Percentiles rank a stretch among this genome's conserved stretches.
These are phyloP conservation scores for Beroe forskalii DNA, from an alignment of 37 sponge, comb jelly and placozoan species.

Conservation along the genomic window DNA sequence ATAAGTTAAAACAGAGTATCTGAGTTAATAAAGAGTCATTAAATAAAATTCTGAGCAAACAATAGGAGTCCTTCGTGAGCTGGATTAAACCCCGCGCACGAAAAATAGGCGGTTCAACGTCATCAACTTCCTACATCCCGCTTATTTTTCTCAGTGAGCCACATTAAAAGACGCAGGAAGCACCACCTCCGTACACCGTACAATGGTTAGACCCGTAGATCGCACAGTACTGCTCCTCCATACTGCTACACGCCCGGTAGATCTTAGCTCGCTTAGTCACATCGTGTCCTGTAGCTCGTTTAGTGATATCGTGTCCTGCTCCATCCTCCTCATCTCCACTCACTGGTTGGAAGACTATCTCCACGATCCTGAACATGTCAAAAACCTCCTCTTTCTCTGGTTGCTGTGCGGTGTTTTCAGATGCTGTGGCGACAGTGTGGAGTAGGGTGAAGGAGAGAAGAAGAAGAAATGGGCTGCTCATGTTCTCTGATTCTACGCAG, in stretches of 20 bases:
- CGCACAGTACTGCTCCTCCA: background rate
- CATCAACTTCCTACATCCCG: no score
- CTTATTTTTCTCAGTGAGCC: no score
- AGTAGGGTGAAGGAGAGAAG: conserved; percentile 48
- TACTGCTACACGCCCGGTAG: background rate
- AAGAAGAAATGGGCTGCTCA: background rate
- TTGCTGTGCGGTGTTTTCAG: no score
- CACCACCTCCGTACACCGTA: background rate
- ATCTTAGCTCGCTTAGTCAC: background rate
- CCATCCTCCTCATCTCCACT: background rate
- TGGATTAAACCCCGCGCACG: no score
- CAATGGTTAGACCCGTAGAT: background rate
- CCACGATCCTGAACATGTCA: background rate
- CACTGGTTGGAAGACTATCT: background rate
- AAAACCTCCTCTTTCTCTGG: background rate
- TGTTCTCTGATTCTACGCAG: no score
- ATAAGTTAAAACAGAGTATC: no score
- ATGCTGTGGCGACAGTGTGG: no score
- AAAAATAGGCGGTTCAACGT: no score
- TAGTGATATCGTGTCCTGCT: background rate
- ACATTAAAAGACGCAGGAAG: background rate
- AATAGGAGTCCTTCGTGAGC: no score
- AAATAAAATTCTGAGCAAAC: no score
- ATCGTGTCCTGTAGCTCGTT: background rate
- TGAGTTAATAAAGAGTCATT: no score